Conservation (phyloP, 53 echinoderm and acorn worm species). For the Echinarachnius parma region DNA sequence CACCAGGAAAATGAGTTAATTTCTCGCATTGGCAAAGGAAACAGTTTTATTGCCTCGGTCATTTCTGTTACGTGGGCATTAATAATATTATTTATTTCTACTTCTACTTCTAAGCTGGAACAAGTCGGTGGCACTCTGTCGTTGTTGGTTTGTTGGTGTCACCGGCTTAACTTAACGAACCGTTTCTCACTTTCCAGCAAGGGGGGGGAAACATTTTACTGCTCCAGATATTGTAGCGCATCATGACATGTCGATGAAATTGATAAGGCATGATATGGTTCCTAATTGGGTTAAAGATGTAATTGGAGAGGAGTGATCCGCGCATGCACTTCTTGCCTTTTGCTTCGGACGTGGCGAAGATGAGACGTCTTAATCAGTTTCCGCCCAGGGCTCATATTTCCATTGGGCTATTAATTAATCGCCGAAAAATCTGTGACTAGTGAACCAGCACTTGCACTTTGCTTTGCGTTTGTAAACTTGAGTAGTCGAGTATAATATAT, state of each 20-base stretch:
- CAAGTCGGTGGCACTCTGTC: too few species aligned
- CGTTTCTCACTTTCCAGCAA: slow-evolving; percentile 1
- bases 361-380: slow-evolving; percentile 34
- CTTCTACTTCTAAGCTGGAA: too few species aligned
- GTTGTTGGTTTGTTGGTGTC: too few species aligned
- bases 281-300: slow-evolving; percentile 55
- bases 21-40: too few species aligned
- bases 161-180: too few species aligned
- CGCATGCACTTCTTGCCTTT: slow-evolving; percentile 29
- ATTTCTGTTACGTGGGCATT: too few species aligned
- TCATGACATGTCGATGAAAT: slow-evolving; percentile 40
- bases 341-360: background rate
- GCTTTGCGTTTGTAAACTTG: too few species aligned
- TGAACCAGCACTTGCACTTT: too few species aligned
- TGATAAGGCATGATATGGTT: slow-evolving; percentile 54
- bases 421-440: slow-evolving; percentile 26
- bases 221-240: slow-evolving; percentile 37
- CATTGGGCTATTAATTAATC: slow-evolving; percentile 36
- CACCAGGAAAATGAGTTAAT: too few species aligned
- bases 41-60: too few species aligned
- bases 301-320: slow-evolving; percentile 49
- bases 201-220: slow-evolving; percentile 41
- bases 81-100: too few species aligned
- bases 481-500: too few species aligned
- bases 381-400: slow-evolving; percentile 37